Percentiles rank a stretch among this genome's conserved stretches.
Evolutionary conservation across 2,888 invertebrate species (phyloP).

Genomic region (Onthophagus sagittarius): DNA sequence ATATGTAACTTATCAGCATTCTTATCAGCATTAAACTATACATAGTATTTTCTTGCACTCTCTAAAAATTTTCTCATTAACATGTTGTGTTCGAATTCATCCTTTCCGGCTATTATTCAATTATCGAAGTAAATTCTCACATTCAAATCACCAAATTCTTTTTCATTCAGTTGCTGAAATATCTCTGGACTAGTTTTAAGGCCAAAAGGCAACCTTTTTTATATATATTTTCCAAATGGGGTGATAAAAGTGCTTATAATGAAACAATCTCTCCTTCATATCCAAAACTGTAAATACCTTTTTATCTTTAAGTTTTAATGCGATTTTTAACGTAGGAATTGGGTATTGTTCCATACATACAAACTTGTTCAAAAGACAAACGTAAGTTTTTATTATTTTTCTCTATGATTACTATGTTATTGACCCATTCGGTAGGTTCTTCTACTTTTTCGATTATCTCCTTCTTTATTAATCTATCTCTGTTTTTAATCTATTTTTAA

Average conservation of each 20-base stretch:
- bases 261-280: slow-evolving; percentile 14
- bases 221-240: slow-evolving; percentile 15
- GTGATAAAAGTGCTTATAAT: slow-evolving; percentile 10
- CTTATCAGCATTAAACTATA: slow-evolving; percentile 37
- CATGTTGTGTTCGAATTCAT: slow-evolving; percentile 13
- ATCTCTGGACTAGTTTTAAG: slow-evolving; percentile 11
- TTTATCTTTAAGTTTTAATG: slow-evolving; percentile 9
- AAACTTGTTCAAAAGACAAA: neutral
- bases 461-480: slow-evolving; percentile 1
- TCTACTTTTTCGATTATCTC: slow-evolving; percentile 12
- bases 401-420: slow-evolving; percentile 4
- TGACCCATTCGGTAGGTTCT: slow-evolving; percentile 15
- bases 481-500: slow-evolving; percentile 12
- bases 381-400: slow-evolving; percentile 11
- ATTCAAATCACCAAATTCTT: slow-evolving; percentile 15
- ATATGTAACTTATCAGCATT: slow-evolving; percentile 30
- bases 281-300: slow-evolving; percentile 14
- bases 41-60: slow-evolving; percentile 29
- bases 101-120: slow-evolving; percentile 12
- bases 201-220: slow-evolving; percentile 18
- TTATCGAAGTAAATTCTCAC: slow-evolving; percentile 15
- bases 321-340: neutral
- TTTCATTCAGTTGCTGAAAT: slow-evolving; percentile 10
- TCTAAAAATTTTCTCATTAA: slow-evolving; percentile 12
- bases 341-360: too few relatives aligned